Conservation (phyloP, 2,113 vertebrate genomes). For the Laticauda colubrina region DNA sequence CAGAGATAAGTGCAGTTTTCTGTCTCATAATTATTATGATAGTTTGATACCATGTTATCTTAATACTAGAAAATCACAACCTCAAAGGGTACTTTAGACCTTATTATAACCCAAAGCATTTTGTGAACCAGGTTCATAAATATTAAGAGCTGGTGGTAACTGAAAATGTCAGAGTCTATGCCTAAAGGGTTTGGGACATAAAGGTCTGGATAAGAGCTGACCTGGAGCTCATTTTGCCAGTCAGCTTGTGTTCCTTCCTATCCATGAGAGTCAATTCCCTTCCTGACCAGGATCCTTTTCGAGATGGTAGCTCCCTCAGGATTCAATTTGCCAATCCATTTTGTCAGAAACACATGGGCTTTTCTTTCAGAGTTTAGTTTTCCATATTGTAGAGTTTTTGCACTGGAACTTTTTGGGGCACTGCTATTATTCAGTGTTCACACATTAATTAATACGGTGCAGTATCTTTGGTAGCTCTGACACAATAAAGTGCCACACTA, state of each 20-base stretch:
- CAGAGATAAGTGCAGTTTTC: conserved; percentile 25
- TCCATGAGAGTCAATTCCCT: not conserved
- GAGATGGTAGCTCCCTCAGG: not conserved
- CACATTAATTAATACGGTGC: not conserved
- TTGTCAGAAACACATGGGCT: not conserved
- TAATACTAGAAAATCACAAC: conserved; percentile 4
- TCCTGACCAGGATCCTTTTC: not conserved
- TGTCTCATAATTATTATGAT: conserved; percentile 13
- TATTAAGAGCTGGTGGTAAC: conserved; percentile 21
- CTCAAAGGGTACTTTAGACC: conserved; percentile 11
- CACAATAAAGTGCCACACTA: not conserved
- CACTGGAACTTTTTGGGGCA: not conserved
- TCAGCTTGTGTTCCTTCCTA: not conserved
- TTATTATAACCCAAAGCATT: conserved; percentile 19
- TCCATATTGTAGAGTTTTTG: not conserved
- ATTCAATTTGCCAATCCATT: not conserved
- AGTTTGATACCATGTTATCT: conserved; percentile 10
- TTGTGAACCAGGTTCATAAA: conserved; percentile 9
- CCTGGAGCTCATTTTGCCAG: not conserved
- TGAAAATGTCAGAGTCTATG: not conserved
- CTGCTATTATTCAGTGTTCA: not conserved
- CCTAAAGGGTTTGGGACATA: not conserved
- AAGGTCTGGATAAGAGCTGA: not conserved
- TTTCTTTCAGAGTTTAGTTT: not conserved
- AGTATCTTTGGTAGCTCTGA: not conserved